These are phyloP conservation scores for Venturia canescens DNA, from an alignment of 1,140 invertebrate genomes.

Conservation along the genomic window DNA sequence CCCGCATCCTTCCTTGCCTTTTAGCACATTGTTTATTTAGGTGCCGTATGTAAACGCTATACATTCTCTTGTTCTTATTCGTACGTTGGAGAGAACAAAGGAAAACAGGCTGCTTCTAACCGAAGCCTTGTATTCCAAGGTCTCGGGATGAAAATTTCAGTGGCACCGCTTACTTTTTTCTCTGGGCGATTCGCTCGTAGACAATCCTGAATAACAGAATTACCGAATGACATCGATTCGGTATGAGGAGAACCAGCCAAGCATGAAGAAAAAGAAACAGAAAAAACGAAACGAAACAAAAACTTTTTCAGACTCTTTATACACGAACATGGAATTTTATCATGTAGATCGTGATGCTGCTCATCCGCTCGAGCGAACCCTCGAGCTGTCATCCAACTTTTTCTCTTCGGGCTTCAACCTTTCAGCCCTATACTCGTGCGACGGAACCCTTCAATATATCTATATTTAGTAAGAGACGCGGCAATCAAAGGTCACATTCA, in stretches of 20 bases:
- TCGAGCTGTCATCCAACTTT: background rate
- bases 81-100: too few relatives aligned
- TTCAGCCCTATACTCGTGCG: background rate
- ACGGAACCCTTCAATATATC: background rate
- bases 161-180: background rate
- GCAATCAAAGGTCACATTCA: slow-evolving; percentile 39
- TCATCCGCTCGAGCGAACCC: slow-evolving; percentile 3
- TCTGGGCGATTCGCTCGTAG: too few relatives aligned
- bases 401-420: background rate
- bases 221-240: too few relatives aligned
- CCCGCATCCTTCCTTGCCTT: slow-evolving; percentile 1
- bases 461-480: background rate
- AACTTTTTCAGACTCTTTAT: background rate
- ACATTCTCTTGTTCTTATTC: background rate
- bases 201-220: too few relatives aligned
- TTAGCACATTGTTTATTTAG: slow-evolving; percentile 11
- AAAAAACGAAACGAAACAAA: too few relatives aligned
- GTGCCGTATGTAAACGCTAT: background rate
- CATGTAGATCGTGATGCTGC: background rate
- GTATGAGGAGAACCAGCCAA: background rate
- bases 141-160: slow-evolving; percentile 23
- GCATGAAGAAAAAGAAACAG: background rate
- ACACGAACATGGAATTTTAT: background rate
- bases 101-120: too few relatives aligned
- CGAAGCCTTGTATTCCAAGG: background rate